A percentile compares a stretch with the other conserved stretches of the same genome.
Evolutionary conservation across 2,113 vertebrate species (phyloP).

Genomic region (rabbit (Oryctolagus cuniculus)): mOryCun1.1 NC_091440.1:125642001-125642500

Average conservation of each 20-base stretch:
- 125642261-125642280: neutral
- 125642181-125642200: neutral
- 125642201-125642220: slow-evolving; percentile 47
- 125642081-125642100: slow-evolving; percentile 20
- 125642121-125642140: slow-evolving; percentile 22
- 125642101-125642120: slow-evolving; percentile 12
- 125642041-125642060: slow-evolving; percentile 31
- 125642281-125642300: neutral
- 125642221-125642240: slow-evolving; percentile 46
- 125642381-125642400: neutral
- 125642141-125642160: slow-evolving; percentile 44
- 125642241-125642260: neutral
- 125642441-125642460: neutral
- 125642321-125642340: neutral
- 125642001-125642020: slow-evolving; percentile 8
- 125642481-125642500: neutral
- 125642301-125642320: neutral
- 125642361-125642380: neutral
- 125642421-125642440: neutral
- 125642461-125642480: neutral
- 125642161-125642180: slow-evolving; percentile 21
- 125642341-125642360: neutral
- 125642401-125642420: neutral
- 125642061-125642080: slow-evolving; percentile 41
- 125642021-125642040: slow-evolving; percentile 3